Conservation (phyloP, 2,888 invertebrate genomes). For the Carpatolechia fugitivella region DNA sequence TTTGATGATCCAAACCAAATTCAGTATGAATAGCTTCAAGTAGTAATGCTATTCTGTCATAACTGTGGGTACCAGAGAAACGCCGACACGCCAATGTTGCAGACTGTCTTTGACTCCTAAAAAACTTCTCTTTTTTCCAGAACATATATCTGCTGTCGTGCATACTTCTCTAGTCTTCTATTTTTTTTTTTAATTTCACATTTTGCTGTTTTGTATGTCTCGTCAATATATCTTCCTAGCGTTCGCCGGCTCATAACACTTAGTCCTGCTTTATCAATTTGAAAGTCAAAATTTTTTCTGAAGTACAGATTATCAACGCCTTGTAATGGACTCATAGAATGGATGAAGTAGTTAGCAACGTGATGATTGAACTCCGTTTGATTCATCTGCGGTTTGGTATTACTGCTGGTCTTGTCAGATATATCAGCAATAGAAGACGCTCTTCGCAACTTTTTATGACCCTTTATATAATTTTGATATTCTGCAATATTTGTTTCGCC, state of each 20-base stretch:
- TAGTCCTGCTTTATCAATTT: background rate
- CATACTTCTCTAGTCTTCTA: background rate
- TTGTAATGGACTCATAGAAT: background rate
- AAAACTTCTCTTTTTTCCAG: background rate
- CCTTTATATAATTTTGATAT: background rate
- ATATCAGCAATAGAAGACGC: background rate
- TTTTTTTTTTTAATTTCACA: background rate
- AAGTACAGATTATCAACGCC: background rate
- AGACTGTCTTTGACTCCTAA: background rate
- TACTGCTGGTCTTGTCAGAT: background rate
- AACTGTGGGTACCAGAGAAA: background rate
- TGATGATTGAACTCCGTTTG: background rate
- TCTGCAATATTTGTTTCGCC: background rate
- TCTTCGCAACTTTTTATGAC: background rate
- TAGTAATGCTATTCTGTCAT: background rate
- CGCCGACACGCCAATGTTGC: background rate
- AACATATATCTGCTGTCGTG: background rate
- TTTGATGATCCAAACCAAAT: background rate
- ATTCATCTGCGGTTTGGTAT: background rate
- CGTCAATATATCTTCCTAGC: background rate
- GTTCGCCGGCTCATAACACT: background rate
- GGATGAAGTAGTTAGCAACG: background rate
- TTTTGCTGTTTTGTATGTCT: background rate
- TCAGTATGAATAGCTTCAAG: conserved; percentile 3
- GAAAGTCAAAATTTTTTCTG: background rate